Evolutionary conservation across 1,140 invertebrate genomes (phyloP).

Genomic region (Drosophila repleta): DNA sequence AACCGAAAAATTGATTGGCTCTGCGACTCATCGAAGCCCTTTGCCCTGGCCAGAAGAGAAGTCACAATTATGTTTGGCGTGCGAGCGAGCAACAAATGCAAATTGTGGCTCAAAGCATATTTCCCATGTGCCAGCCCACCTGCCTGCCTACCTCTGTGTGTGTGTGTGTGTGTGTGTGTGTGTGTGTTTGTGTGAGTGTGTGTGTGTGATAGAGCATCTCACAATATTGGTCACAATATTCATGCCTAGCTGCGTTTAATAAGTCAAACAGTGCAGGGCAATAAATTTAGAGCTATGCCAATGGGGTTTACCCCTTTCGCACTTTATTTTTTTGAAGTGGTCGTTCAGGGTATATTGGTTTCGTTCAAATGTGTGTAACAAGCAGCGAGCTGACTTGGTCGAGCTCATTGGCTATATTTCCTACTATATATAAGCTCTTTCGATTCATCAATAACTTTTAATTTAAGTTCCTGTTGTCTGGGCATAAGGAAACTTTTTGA

Average conservation of each 20-base stretch:
- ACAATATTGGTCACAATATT: conserved; percentile 51
- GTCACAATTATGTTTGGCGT: conserved; percentile 73
- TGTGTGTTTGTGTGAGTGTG: conserved; percentile 14
- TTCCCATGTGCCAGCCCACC: conserved; percentile 19
- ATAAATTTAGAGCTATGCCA: conserved; percentile 60
- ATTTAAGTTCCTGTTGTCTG: too few species aligned
- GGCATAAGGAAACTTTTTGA: too few species aligned
- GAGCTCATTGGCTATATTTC: too few species aligned
- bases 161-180: conserved; percentile 4
- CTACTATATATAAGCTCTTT: too few species aligned
- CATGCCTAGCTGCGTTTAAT: conserved; percentile 73
- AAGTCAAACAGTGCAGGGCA: conserved; percentile 57
- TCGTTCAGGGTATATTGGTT: too few species aligned
- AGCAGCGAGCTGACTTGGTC: too few species aligned
- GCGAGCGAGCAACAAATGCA: conserved; percentile 77
- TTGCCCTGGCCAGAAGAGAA: conserved; percentile 24
- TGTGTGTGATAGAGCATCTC: conserved; percentile 40
- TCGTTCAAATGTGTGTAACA: too few species aligned
- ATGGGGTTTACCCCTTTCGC: conserved; percentile 63
- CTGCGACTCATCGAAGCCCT: conserved; percentile 44
- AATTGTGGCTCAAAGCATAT: conserved; percentile 49
- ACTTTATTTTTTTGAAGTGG: neutral
- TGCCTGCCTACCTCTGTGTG: neutral
- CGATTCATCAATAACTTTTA: too few species aligned
- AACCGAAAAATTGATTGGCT: conserved; percentile 76